A percentile compares a stretch with the other conserved stretches of the same genome.
Conservation (phyloP, 1,140 invertebrate species). For the Chrysoperla carnea region DNA sequence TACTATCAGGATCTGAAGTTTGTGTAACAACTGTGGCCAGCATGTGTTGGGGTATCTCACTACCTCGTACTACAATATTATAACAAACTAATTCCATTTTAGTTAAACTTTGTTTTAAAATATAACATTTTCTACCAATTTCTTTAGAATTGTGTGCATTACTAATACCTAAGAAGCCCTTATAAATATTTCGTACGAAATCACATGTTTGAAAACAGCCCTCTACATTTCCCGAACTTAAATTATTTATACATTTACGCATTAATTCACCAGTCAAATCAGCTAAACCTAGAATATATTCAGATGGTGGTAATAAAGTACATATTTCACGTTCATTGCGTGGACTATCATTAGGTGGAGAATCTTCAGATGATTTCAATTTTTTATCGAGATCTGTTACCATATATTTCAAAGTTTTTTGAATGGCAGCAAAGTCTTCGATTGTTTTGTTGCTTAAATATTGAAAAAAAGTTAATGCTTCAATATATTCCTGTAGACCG, state of each 20-base stretch:
- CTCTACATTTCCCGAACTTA: constrained; percentile 57
- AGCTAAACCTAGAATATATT: constrained; percentile 69
- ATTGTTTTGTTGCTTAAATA: constrained; percentile 33
- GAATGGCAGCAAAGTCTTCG: constrained; percentile 26
- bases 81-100: constrained; percentile 81
- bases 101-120: constrained; percentile 48
- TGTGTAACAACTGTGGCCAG: constrained; percentile 32
- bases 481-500: constrained; percentile 76
- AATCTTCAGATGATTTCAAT: constrained; percentile 4
- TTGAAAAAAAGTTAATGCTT: constrained; percentile 61
- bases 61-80: constrained; percentile 59
- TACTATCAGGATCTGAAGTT: constrained; percentile 17
- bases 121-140: constrained; percentile 49
- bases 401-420: constrained; percentile 22
- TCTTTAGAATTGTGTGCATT: constrained; percentile 36
- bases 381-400: constrained; percentile 6
- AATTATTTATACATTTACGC: constrained; percentile 70
- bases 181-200: constrained; percentile 53
- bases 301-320: constrained; percentile 33
- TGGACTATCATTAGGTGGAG: neutral
- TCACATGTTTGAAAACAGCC: constrained; percentile 54
- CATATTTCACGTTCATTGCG: constrained; percentile 4
- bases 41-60: constrained; percentile 54
- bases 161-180: constrained; percentile 36
- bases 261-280: constrained; percentile 84